Base-by-base conservation (phyloP, 1,140 invertebrate species). In the Panagrolaimus sp. region DNA sequence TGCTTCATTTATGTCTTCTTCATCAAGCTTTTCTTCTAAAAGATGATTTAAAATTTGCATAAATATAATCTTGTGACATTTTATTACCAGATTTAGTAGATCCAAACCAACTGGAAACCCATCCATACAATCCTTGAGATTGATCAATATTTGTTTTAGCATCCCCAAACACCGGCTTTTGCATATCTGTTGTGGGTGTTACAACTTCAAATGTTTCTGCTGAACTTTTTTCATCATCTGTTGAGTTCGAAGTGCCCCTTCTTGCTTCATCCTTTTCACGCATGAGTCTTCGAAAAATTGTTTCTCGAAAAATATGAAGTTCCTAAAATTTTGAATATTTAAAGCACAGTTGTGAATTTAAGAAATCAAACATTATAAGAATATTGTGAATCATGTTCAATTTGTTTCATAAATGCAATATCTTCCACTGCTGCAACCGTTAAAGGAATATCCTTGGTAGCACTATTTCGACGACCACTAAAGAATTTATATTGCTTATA, bases 351-450 rank as follows among this genome's bases (percentile, higher is more conserved):
- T 0, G 0, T 38, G n/a, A 5, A 43, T 1, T 0, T 4, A 43
- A 21, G 17, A 12, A 10, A 46, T 6, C 67, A 38, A 46, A 77
- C 76, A 43, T 76, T 26, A 65, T 79, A 80, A 43, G 72, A 73
- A 63, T 73, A 80, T 62, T 80, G 67, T 14, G 76, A 67, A 64
- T 77, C 79, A 52, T 78, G 63, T 47, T 81, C 79, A 45, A 81
- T 81, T 43, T 81, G 79, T 66, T 78, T 80, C 71, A 81, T 77
- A 3, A 79, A 70, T 3, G 71, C 71, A 12, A 62, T 66, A 62
- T 80, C 79, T 63, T 81, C 78, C 0, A 70, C 52, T 26, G 21
- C 52, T 12, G 52, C 17, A 24, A 28, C 17, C 17, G 52, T 12
- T 6, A 21, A 10, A 21, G 52, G 52, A 10, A 21, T 28, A 1